A percentile compares a stretch with the other conserved stretches of the same genome.
These are phyloP conservation scores for Bujurquina vittata DNA, from an alignment of 2,113 vertebrate species.

Conservation along the genomic window DNA sequence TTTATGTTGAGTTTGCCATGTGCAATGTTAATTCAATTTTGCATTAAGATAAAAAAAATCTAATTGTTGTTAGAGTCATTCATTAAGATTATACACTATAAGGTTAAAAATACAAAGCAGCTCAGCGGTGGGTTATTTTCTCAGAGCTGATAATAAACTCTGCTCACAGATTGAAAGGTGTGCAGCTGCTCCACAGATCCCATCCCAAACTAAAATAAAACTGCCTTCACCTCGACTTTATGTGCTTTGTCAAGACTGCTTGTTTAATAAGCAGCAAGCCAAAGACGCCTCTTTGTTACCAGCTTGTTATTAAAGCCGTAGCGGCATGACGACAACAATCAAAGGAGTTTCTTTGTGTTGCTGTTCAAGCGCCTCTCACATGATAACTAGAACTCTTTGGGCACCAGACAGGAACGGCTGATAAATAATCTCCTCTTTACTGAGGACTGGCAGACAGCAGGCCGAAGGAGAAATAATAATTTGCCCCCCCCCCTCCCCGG, in stretches of 20 bases:
- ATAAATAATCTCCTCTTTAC: conserved; percentile 67
- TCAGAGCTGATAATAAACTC: background rate
- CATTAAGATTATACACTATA: background rate
- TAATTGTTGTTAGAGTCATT: background rate
- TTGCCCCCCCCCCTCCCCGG: background rate
- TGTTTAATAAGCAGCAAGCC: conserved; percentile 59
- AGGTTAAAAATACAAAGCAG: background rate
- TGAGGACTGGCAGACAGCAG: conserved; percentile 43
- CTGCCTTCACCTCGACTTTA: conserved; percentile 9
- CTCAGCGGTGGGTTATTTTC: background rate
- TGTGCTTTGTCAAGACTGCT: conserved; percentile 14
- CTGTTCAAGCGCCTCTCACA: conserved; percentile 45
- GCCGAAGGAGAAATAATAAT: conserved; percentile 53
- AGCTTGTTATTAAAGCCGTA: conserved; percentile 61
- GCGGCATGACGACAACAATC: conserved; percentile 60
- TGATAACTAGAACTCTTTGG: conserved; percentile 52
- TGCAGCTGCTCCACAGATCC: background rate
- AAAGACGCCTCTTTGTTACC: conserved; percentile 50
- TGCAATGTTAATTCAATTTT: background rate
- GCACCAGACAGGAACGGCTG: conserved; percentile 64
- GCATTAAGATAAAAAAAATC: background rate
- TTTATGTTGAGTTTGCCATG: background rate
- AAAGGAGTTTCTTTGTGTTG: conserved; percentile 54
- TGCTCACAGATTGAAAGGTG: conserved; percentile 3
- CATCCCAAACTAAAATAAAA: conserved; percentile 24